Percentiles rank a stretch among this genome's conserved stretches.
Evolutionary conservation across 1,140 invertebrate genomes (phyloP).

Genomic region (Atta texana): DNA sequence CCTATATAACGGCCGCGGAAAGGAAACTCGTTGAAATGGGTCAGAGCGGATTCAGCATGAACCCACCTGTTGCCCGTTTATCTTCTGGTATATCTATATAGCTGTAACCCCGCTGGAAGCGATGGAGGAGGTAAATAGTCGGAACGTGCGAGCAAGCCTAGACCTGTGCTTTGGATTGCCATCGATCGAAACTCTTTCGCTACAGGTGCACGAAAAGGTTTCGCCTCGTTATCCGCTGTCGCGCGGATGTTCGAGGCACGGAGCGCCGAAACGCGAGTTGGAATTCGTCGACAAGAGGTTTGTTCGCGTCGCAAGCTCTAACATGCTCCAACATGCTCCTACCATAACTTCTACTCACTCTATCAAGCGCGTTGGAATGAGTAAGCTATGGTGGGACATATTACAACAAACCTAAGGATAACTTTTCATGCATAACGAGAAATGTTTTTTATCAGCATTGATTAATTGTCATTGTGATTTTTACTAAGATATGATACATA

Average conservation of each 20-base stretch:
- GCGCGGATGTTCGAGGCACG: slow-evolving; percentile 30
- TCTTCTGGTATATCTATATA: slow-evolving; percentile 56
- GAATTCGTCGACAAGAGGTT: background rate
- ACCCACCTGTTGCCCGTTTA: slow-evolving; percentile 78
- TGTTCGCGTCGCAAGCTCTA: no score
- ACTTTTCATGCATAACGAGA: background rate
- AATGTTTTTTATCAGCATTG: background rate
- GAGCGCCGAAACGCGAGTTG: slow-evolving; percentile 27
- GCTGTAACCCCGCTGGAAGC: slow-evolving; percentile 8
- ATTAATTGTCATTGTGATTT: background rate
- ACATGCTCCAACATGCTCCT: no score
- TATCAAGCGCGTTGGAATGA: no score
- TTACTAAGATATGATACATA: no score
- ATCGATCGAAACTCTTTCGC: slow-evolving; percentile 73
- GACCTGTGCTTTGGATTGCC: slow-evolving; percentile 65
- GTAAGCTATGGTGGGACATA: no score
- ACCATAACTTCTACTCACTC: no score
- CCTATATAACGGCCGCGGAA: slow-evolving; percentile 55
- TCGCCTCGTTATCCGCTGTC: slow-evolving; percentile 53
- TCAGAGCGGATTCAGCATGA: slow-evolving; percentile 75
- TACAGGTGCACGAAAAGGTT: slow-evolving; percentile 55
- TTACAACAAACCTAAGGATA: no score
- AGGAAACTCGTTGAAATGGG: slow-evolving; percentile 74
- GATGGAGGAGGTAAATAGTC: slow-evolving; percentile 65
- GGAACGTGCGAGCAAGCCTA: slow-evolving; percentile 55